Base-by-base conservation (phyloP, 2,797 vertebrate genomes). In the Leptatherina wallacei region DNA sequence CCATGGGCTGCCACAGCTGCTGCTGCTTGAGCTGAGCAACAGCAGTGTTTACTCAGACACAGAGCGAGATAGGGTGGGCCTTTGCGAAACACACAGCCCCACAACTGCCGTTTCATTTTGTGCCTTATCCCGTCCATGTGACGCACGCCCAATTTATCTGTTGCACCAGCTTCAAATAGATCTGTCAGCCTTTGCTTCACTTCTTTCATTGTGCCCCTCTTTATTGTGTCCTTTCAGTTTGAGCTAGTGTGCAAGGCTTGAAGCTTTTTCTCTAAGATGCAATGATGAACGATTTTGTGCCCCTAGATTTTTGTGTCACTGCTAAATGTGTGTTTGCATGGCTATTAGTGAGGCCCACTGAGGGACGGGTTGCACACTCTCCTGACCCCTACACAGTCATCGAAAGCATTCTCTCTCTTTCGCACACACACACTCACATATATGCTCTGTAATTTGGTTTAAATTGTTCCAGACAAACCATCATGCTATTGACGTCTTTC, bases 241-340 rank as follows among this genome's bases (percentile, higher is more conserved):
- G 71, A 72, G 36, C 47, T 66, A 29, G 57, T 27, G 29, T 66
- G 57, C n/a, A 47, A 54, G 38, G 36, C 57, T 44, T 44, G 57
- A 66, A 66, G 52, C 72, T 71, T 81, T 87, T 88, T 81, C 65
- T 85, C 58, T 74, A 14, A 42, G 56, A 73, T 61, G 65, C 68
- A 71, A 32, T 89, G 80, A 89, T 91, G 86, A 89, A 91, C 78
- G 72, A 65, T 81, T 88, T 85, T 73, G 71, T 74, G 58, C 79
- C 84, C 56, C 72, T 71, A 74, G 82, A 85, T 85, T 88, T 89
- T 84, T 74, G 85, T 88, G 87, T 92, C 84, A 86, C 85, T 84
- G 88, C 83, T 88, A 89, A 87, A 89, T 91, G 86, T 88, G 79
- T 92, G 91, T 91, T 93, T 93, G 90, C 85, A 91, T 85, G 90